Conservation (phyloP, 2,113 vertebrate genomes). For the Campylomormyrus numenius region DNA sequence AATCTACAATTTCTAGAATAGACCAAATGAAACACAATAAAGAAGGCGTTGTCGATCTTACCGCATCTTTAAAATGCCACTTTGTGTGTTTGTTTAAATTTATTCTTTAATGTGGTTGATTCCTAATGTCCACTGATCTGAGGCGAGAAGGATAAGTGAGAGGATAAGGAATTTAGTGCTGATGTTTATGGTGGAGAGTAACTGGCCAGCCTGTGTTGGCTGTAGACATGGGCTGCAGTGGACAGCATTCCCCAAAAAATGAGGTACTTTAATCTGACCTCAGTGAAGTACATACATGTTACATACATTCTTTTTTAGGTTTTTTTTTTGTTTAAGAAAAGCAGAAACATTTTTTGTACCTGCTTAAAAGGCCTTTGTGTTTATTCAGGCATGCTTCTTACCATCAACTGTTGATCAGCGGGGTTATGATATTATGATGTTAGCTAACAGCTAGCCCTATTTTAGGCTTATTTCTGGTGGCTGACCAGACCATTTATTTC, state of each 20-base stretch:
- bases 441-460: background rate
- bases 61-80: background rate
- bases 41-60: background rate
- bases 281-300: background rate
- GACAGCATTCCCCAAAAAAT: background rate
- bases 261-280: background rate
- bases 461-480: background rate
- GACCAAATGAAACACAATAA: background rate
- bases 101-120: background rate
- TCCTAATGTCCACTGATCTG: background rate
- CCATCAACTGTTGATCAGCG: background rate
- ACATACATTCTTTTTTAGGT: background rate
- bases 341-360: background rate
- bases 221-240: background rate
- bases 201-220: background rate
- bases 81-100: background rate
- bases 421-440: background rate
- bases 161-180: background rate
- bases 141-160: background rate
- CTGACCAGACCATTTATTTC: background rate
- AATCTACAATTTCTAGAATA: background rate
- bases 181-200: background rate
- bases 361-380: background rate
- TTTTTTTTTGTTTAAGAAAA: background rate
- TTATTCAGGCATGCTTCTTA: background rate